Base-by-base conservation (phyloP, 2,888 invertebrate genomes). In the Campopleginae sp. region DNA sequence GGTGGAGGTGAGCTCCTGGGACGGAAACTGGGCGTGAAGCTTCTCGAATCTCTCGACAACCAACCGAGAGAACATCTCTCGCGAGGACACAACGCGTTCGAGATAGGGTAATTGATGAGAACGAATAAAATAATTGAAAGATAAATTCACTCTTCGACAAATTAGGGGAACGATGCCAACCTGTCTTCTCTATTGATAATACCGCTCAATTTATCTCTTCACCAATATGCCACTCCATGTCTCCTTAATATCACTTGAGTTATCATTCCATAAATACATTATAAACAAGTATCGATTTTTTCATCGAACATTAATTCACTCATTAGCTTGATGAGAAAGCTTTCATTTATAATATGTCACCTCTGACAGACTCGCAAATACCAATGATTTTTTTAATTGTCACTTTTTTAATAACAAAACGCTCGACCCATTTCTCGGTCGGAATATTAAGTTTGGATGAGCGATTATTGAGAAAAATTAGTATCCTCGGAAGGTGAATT, bases 51-150 rank as follows among this genome's bases (percentile, higher is more conserved):
- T 78, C 75, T 80, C 71, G 79, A 83, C 81, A 86, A 80, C 48
- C 80, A 82, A 68, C 66, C 76, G 51, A 61, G 81, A 66, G 33
- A 86, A 86, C 86, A 87, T 83, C 85, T 77, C 80, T 74, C 86
- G 44, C 65, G 86, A 65, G 31, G n/a, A n/a, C 80, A 79, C 78
- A 80, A 58, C 75, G 72, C 74, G 71, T 71, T 72, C 72, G 83
- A 88, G 86, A 66, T 74, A 74, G 85, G 89, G 89, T 91, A 92
- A 93, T 92, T 92, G 92, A 93, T 92, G 92, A 92, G 90, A 90
- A 90, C 89, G 90, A 90, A 91, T 89, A 89, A 91, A 91, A 91
- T 90, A 91, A 92, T 91, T 91, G 90, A 90, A 90, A 89, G 89
- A 91, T 92, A 91, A 91, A 91, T 91, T 90, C 86, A 86, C 87